phyloP scores from a whole-genome alignment of 1,140 invertebrate species.

The Mycetomoellerius zeteki region DNA sequence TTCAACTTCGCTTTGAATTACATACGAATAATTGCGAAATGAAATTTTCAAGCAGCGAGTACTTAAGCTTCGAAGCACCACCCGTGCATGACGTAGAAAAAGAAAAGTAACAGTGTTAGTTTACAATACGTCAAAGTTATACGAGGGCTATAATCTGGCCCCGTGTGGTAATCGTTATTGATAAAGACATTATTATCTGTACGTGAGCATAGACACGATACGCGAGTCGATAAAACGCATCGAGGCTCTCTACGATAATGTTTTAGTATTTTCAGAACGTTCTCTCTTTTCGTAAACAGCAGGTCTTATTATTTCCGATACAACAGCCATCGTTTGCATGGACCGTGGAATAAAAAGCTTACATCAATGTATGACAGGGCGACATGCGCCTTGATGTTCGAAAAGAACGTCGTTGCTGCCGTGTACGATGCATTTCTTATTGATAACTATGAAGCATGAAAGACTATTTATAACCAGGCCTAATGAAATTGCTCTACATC shows the following conservation, averaged over 20 bases:
- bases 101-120: no score
- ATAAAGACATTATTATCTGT: background rate
- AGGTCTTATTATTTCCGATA: slow-evolving; percentile 35
- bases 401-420: background rate
- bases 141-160: slow-evolving; percentile 17
- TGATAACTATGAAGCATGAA: slow-evolving; percentile 53
- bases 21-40: background rate
- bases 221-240: background rate
- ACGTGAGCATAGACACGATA: background rate
- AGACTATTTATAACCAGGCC: slow-evolving; percentile 55
- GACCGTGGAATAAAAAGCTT: slow-evolving; percentile 44
- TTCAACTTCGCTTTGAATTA: slow-evolving; percentile 18
- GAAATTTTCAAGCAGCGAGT: background rate
- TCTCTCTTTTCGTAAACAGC: background rate
- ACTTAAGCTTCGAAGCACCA: background rate
- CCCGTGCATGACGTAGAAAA: background rate
- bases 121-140: background rate
- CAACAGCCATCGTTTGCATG: slow-evolving; percentile 28
- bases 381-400: background rate
- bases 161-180: slow-evolving; percentile 18
- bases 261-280: background rate
- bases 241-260: background rate
- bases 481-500: slow-evolving; percentile 50
- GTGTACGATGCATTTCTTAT: slow-evolving; percentile 56
- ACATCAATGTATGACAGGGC: slow-evolving; percentile 7